Evolutionary conservation across 2,113 vertebrate genomes (phyloP).

Genomic region (Meriones unguiculatus): DNA sequence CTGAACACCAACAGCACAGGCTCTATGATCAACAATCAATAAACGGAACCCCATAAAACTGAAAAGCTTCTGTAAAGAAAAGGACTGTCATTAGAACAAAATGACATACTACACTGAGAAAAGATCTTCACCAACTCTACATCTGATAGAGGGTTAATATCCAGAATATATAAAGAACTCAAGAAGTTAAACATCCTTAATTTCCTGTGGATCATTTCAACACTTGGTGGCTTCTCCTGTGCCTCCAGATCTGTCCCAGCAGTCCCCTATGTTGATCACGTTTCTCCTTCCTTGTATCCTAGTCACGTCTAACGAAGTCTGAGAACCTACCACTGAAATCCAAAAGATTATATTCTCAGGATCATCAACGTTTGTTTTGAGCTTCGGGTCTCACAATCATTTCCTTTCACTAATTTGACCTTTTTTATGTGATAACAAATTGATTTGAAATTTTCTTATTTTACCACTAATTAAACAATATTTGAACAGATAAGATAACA

Average conservation of each 20-base stretch:
- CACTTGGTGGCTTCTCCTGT: neutral
- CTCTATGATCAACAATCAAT: no score
- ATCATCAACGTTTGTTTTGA: neutral
- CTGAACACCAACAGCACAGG: no score
- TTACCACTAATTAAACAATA: neutral
- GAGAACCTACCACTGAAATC: neutral
- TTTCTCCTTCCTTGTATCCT: neutral
- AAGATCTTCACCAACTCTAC: no score
- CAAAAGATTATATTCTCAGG: neutral
- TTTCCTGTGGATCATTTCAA: neutral
- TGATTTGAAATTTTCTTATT: neutral
- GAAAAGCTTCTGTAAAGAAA: no score
- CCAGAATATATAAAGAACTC: no score
- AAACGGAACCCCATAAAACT: no score
- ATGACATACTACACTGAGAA: no score
- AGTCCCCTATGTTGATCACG: accelerated
- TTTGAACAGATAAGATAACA: neutral
- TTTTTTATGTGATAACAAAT: neutral
- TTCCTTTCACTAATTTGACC: neutral
- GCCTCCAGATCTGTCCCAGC: neutral
- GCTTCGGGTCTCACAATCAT: neutral
- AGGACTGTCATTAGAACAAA: no score
- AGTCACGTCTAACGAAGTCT: neutral
- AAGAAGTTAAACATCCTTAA: no score
- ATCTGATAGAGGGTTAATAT: no score